These are phyloP conservation scores for Sylvicola cinctus DNA, from an alignment of 2,888 invertebrate species.

Conservation along the genomic window DNA sequence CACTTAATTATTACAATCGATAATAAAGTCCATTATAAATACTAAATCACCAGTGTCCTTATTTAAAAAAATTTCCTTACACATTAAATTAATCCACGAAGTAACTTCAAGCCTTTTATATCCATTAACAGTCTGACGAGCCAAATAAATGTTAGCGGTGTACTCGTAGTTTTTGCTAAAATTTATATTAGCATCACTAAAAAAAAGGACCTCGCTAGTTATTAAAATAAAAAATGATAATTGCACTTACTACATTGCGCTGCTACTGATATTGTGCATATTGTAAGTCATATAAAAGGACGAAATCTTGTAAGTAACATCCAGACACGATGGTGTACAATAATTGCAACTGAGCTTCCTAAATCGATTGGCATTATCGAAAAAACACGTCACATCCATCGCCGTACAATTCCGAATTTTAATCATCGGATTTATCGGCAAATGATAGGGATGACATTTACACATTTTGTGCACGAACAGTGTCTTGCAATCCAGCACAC, in stretches of 20 bases:
- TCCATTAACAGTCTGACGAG: slow-evolving; percentile 21
- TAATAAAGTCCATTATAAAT: no score
- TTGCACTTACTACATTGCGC: slow-evolving; percentile 18
- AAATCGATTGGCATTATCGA: slow-evolving; percentile 17
- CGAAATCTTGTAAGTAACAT: slow-evolving; percentile 20
- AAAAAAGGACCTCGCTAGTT: not conserved
- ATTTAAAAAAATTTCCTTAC: no score
- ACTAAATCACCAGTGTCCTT: no score
- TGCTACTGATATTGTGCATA: slow-evolving; percentile 16
- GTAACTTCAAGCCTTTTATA: slow-evolving; percentile 22
- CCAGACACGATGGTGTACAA: slow-evolving; percentile 23
- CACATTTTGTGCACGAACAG: slow-evolving; percentile 17
- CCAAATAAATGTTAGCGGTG: slow-evolving; percentile 18
- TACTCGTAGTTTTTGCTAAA: slow-evolving; percentile 13
- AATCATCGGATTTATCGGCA: slow-evolving; percentile 14
- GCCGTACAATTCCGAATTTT: slow-evolving; percentile 16
- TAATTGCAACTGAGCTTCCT: slow-evolving; percentile 19
- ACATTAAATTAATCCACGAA: slow-evolving; percentile 22
- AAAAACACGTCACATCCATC: slow-evolving; percentile 18
- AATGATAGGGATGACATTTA: slow-evolving; percentile 20
- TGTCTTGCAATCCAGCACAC: slow-evolving; percentile 18
- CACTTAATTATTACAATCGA: no score
- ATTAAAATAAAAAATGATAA: no score
- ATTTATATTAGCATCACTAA: not conserved
- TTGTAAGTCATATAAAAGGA: slow-evolving; percentile 16